Base-by-base conservation (phyloP, 92 coral and sea anemone species). In the Porites rus region DNA sequence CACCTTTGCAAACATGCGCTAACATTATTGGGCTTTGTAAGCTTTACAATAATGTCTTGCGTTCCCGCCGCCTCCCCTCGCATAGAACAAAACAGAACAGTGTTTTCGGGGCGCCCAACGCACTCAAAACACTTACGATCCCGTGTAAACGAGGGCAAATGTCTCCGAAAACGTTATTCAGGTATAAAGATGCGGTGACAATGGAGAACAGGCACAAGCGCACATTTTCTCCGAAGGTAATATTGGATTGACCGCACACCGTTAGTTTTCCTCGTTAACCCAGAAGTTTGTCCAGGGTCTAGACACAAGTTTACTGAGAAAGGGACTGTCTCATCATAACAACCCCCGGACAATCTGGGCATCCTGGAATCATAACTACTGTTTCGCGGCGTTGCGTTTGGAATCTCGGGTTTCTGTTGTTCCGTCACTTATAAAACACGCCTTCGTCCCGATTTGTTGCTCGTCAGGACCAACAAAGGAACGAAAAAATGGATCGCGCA, bases 21-120 rank as follows among this genome's bases (percentile, higher is more conserved):
- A 25, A 25, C 28, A 25, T 25, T 16, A 17, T 65, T 84, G 82
- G 82, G 88, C 67, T 84, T 75, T 84, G 76, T 16, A 64, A 75
- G 88, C 81, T 84, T 84, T 63, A 75, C 51, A 17, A 72, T 78
- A 25, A 25, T 25, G 28, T 25, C 28, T 25, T 25, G 28, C 28
- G 28, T 25, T 25, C 28, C 28, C 28, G 2, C 43, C 59, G 18
- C 67, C 51, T 19, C 74, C 74, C 14, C 84, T 59, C 22, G 75
- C 84, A 79, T 80, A 80, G 85, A 80, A 80, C 85, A 38, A 81
- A 81, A 81, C 85, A 81, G 76, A 81, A 68, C 76, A 51, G 21
- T 81, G 77, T 67, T 81, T 53, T 68, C 84, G 72, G 14, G 84
- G 84, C 74, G 85, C 74, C 28, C 53, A 65, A 79, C 25, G 84